Evolutionary conservation across 2,888 invertebrate genomes (phyloP).

Genomic region (Stegana nigrithorax): DNA sequence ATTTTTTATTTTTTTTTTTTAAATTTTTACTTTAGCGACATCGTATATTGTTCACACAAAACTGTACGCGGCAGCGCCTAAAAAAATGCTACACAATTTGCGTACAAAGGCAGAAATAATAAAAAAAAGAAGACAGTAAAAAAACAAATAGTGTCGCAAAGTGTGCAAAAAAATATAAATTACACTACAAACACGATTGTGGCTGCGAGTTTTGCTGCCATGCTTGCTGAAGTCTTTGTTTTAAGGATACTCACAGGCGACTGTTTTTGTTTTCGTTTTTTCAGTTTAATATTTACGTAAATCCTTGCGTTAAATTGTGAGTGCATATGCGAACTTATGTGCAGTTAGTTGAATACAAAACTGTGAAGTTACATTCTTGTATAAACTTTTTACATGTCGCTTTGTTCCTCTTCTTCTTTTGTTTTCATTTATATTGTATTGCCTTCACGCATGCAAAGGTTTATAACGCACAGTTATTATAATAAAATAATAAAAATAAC

Average conservation of each 20-base stretch:
- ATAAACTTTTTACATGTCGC: background rate
- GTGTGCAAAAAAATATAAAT: constrained; percentile 10
- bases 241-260: background rate
- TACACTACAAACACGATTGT: background rate
- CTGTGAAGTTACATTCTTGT: background rate
- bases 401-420: constrained; percentile 30
- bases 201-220: background rate
- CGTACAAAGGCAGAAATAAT: constrained; percentile 1
- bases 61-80: background rate
- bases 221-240: background rate
- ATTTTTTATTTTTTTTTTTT: no score
- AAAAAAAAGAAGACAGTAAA: background rate
- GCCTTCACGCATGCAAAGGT: background rate
- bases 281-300: constrained; percentile 14
- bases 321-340: background rate
- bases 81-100: constrained; percentile 6
- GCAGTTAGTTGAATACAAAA: background rate
- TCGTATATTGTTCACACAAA: no score
- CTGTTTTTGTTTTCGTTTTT: background rate
- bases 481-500: background rate
- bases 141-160: constrained; percentile 2
- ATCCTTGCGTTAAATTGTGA: constrained; percentile 12
- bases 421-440: constrained; percentile 11
- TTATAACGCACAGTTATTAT: background rate
- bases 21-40: no score